These are phyloP conservation scores for Alloscopus bannaensis DNA, from an alignment of 2,888 invertebrate genomes.

Conservation along the genomic window DNA sequence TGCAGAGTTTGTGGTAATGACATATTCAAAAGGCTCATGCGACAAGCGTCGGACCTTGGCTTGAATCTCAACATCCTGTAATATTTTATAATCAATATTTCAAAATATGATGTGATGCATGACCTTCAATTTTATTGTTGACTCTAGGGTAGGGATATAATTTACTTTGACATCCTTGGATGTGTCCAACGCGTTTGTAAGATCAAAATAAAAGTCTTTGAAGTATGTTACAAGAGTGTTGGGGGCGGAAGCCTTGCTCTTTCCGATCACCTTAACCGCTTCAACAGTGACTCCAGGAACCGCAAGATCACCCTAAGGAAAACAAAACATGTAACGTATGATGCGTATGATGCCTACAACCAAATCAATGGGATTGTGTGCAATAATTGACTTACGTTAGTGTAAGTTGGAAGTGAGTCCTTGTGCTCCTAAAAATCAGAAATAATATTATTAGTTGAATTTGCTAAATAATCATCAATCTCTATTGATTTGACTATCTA, in stretches of 20 bases:
- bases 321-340: neutral
- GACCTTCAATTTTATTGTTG: no score
- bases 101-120: no score
- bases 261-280: slow-evolving; percentile 60
- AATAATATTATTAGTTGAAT: no score
- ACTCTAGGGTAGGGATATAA: neutral
- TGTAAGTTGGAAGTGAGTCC: slow-evolving; percentile 73
- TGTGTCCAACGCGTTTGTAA: slow-evolving; percentile 68
- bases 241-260: slow-evolving; percentile 67
- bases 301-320: slow-evolving; percentile 66
- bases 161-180: slow-evolving; percentile 60
- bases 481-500: no score
- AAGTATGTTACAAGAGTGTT: slow-evolving; percentile 70
- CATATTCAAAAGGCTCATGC: slow-evolving; percentile 81
- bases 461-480: no score
- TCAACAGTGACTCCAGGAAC: slow-evolving; percentile 65
- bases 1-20: slow-evolving; percentile 74
- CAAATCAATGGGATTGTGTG: neutral
- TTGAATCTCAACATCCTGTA: slow-evolving; percentile 75
- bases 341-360: no score
- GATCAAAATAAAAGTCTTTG: slow-evolving; percentile 68
- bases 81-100: neutral
- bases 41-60: slow-evolving; percentile 83
- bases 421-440: slow-evolving; percentile 74
- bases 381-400: slow-evolving; percentile 60